Base-by-base conservation (phyloP, 2,113 vertebrate species). In the Myotis lucifugus region DNA sequence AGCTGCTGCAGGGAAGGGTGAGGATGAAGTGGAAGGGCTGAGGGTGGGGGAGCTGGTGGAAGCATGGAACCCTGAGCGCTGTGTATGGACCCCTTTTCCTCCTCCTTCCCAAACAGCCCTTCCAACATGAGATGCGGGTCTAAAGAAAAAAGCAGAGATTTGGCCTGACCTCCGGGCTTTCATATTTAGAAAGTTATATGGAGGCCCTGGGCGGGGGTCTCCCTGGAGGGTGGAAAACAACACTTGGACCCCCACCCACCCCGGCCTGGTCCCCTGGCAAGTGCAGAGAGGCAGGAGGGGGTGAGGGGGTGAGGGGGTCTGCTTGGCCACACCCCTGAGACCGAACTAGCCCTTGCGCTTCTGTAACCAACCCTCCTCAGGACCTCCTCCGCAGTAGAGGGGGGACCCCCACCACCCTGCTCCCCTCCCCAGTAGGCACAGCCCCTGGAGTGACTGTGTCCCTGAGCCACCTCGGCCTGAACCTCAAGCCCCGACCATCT, bases 391-490 rank as follows among this genome's bases (percentile, higher is more conserved):
- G 19, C 52, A 2, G 42, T 6, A 13, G 66, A 48, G 69, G 40
- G 46, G 81, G 81, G 29, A 48, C 29, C 34, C 79, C 78, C 29
- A 7, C 69, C 8, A 25, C 88, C 88, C 85, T 78, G 64, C 93
- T 91, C 59, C 67, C 5, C 79, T 56, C 29, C 64, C 64, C 61
- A 64, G 84, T 92, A 82, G 59, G 89, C 94, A 79, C 87, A 91
- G 79, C 90, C 90, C 79, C 73, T 54, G 59, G 61, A 32, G 87
- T 32, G 95, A 52, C 48, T 72, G 50, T 32, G 69, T 88, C 97
- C 89, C 78, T 59, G 90, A 90, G 85, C 96, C 88, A 92, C 95
- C 91, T 96, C 81, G 25, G 91, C 91, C 78, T 15, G 77, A 88
- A 78, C 27, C 77, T 81, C 87, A 29, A 70, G 90, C 84, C 61